These are phyloP conservation scores for Laticauda colubrina DNA, from an alignment of 2,113 vertebrate species.

Conservation along the genomic window DNA sequence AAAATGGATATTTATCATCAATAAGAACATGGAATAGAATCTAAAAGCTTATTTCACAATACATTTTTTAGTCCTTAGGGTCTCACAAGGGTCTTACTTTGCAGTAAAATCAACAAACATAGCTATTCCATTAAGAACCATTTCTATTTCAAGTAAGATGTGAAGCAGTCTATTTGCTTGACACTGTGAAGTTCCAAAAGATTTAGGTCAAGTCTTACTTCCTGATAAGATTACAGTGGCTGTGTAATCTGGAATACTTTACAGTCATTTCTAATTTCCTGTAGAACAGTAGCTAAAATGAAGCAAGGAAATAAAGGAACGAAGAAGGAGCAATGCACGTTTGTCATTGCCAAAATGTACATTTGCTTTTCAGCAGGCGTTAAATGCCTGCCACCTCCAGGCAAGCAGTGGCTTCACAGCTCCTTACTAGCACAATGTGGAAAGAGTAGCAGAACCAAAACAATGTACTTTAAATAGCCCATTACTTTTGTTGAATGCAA, in stretches of 20 bases:
- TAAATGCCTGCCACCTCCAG: conserved; percentile 42
- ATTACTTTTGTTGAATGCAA: conserved; percentile 69
- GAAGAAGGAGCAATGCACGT: background rate
- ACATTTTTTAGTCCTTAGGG: background rate
- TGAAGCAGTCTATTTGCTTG: background rate
- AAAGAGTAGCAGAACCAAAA: conserved; percentile 18
- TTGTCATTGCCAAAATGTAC: background rate
- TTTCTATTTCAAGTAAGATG: background rate
- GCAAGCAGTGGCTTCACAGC: conserved; percentile 10
- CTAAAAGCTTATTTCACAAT: background rate
- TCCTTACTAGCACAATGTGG: background rate
- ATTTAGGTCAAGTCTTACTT: conserved; percentile 15
- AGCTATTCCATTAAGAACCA: background rate
- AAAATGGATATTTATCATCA: background rate
- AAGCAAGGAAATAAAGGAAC: background rate
- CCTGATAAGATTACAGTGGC: background rate
- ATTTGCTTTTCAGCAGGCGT: background rate
- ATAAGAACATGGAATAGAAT: background rate
- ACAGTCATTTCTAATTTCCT: background rate
- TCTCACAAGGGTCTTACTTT: background rate
- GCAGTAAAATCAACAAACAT: background rate
- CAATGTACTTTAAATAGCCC: conserved; percentile 59
- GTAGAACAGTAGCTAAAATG: background rate
- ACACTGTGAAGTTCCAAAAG: background rate
- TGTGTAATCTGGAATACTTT: background rate